Evolutionary conservation across 2,888 invertebrate species (phyloP), one percentile per base, ranked within the genome.

Genomic region (Miltochrista miniata): DNA sequence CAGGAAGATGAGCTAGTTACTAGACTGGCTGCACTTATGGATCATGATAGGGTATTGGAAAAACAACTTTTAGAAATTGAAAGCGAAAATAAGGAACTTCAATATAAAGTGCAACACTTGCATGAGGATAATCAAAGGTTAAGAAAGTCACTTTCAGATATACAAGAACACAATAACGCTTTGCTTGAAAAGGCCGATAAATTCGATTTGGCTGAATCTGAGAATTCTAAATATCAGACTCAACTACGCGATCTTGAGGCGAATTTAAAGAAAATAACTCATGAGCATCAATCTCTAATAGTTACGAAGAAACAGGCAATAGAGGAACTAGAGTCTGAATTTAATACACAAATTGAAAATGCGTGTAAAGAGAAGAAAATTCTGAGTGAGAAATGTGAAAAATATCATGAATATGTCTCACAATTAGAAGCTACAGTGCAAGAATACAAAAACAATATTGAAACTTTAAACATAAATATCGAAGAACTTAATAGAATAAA

Each of bases 1-100:
- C 92, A 93, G 55, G 94, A 95, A 80, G 94, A 94, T 65, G 92
- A 94, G 59, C 79, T 95, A 46, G 92, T 93, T 3, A 89, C 93
- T 61, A 93, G 94, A 47, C 85, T 96, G 45, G 92, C 93, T 7
- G 92, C 93, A 60, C 83, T 96, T 1, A 92, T 92, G 48, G 92
- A 93, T 24, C 93, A 93, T 48, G 94, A 95, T 61, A 93, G 94
- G 68, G 89, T 92, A 10, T 90, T 95, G 18, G 93, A 93, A 47
- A 93, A 94, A 64, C 85, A 95, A 52, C 74, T 95, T n/a, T 87
- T 94, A 59, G 93, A 93, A 61, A 85, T 93, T 1, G 88, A 92
- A 54, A 86, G 87, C 59, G 93, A 94, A 73, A 93, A 94, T 63
- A 85, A 84, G 59, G 92, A 93, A 50, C 79, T 93, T 14, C 86